Evolutionary conservation across 2,888 invertebrate genomes (phyloP).

Genomic region (Plutella xylostella): DNA sequence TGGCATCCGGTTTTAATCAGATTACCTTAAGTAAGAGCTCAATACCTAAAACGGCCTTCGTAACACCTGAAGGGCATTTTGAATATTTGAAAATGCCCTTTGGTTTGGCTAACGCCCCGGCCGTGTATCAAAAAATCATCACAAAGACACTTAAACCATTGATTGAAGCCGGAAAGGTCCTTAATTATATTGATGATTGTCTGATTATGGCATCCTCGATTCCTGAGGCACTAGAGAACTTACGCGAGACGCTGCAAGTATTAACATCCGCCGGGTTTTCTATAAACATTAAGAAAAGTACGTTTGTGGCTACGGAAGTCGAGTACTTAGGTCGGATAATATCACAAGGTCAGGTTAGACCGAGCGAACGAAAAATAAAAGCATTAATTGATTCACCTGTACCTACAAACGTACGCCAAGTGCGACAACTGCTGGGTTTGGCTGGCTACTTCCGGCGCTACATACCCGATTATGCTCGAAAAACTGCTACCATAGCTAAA

Average conservation of each 20-base stretch:
- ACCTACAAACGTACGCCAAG: conserved; percentile 1
- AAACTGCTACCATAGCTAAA: conserved; percentile 1
- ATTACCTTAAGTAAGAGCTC: conserved; percentile 17
- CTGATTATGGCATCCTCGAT: neutral
- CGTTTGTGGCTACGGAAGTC: neutral
- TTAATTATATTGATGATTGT: neutral
- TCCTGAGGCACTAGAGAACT: neutral
- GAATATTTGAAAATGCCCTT: conserved; percentile 20
- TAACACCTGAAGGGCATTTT: conserved; percentile 25
- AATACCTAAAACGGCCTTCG: conserved; percentile 22
- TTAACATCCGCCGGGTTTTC: neutral
- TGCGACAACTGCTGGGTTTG: conserved; percentile 5
- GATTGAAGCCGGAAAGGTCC: neutral
- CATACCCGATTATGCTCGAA: neutral
- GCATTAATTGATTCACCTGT: neutral
- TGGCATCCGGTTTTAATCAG: conserved; percentile 25
- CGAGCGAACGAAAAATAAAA: conserved; percentile 4
- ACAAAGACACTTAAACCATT: neutral
- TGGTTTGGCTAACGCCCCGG: conserved; percentile 9
- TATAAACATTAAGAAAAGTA: neutral
- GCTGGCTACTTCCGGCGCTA: conserved; percentile 7
- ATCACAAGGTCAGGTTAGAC: conserved; percentile 5
- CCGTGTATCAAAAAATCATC: neutral
- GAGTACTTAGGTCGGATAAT: neutral
- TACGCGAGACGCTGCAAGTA: neutral